Evolutionary conservation across 1,140 invertebrate genomes (phyloP), one percentile per base, ranked within the genome.

Genomic region (Heliconius hewitsoni): DNA sequence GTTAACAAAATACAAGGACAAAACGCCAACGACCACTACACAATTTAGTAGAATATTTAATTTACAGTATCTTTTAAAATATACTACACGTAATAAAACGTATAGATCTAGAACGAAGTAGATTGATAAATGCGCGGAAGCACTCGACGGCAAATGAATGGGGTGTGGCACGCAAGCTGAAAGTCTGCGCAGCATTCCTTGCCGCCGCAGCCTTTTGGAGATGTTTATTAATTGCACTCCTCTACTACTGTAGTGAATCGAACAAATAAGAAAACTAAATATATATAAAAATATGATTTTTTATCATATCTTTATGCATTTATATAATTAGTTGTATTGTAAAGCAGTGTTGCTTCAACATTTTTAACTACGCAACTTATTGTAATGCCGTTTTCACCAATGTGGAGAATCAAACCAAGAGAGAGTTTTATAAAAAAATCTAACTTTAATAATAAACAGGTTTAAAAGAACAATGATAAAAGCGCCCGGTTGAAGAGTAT

Each of bases 81-180:
- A 13, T 30, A 66, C 23, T 27, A 66, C n/a, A 71, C 37, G 8
- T 39, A 72, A 72, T 39, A 72, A 72, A 72, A 39, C 37, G 18
- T 72, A 72, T 42, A 72, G 71, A 72, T 72, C 71, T 71, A 76
- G 39, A 71, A 71, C 60, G 75, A 83, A 80, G 87, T 84, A 82
- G 89, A 90, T 89, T 93, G 90, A 91, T 89, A 91, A 90, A 91
- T 89, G 87, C 89, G 83, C 87, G 89, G 89, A 93, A 91, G 87
- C 90, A 93, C 90, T 93, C 89, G 83, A 76, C 87, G 86, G 76
- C 87, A 91, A 93, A 91, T 93, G 88, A 91, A 91, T 91, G 85
- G 72, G 66, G 89, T 90, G 91, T 90, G 87, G 91, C 90, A 90
- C 89, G 89, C 89, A 89, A 85, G 80, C 83, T 83, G 87, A 83